Conservation (phyloP, 2,113 vertebrate species). For the Ciconia boyciana region DNA sequence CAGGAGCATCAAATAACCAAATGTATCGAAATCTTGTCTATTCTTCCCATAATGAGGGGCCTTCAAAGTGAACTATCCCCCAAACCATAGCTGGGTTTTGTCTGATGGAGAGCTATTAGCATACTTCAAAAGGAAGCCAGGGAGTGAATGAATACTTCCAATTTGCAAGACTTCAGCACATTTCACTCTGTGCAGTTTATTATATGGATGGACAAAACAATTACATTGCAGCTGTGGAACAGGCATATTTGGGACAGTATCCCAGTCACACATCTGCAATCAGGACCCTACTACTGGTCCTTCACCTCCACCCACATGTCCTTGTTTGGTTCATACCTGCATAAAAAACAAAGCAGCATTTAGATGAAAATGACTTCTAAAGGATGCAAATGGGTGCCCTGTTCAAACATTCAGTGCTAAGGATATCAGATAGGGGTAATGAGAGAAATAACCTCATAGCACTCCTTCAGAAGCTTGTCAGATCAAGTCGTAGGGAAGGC, state of each 20-base stretch:
- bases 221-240: background rate
- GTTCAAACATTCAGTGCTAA: background rate
- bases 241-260: background rate
- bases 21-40: background rate
- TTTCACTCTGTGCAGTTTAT: background rate
- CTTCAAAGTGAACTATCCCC: background rate
- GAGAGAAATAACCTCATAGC: background rate
- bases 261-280: background rate
- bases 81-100: background rate
- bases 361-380: background rate
- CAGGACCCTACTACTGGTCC: background rate
- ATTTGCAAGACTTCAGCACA: background rate
- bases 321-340: background rate
- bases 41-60: background rate
- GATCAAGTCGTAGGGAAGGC: background rate
- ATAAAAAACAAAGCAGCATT: background rate
- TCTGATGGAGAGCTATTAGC: background rate
- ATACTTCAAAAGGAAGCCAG: background rate
- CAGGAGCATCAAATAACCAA: background rate
- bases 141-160: background rate
- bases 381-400: background rate
- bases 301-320: background rate
- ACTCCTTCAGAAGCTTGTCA: background rate
- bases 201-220: background rate
- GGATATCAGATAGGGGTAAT: background rate